A percentile compares a stretch with the other conserved stretches of the same genome.
phyloP scores from a whole-genome alignment of 2,797 vertebrate species.

The Sebastes hubbsi region DNA sequence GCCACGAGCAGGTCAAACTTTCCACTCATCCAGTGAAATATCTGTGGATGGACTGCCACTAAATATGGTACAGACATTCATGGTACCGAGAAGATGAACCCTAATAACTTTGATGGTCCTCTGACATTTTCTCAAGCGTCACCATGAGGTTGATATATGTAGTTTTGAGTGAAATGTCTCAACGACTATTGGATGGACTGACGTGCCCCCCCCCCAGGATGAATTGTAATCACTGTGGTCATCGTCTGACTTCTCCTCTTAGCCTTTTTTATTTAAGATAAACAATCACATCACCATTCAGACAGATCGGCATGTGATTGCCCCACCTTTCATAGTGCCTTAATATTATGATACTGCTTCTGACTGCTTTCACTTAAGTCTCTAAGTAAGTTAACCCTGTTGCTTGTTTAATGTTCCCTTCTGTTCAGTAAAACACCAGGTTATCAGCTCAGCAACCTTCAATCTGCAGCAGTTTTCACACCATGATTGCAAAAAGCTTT shows the following conservation, averaged over 20 bases:
- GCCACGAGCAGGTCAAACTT: neutral
- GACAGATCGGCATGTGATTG: neutral
- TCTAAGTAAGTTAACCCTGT: neutral
- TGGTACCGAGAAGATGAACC: neutral
- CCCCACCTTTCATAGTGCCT: neutral
- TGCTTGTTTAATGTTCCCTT: neutral
- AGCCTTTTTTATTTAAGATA: neutral
- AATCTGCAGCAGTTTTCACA: neutral
- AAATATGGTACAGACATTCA: neutral
- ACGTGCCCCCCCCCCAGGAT: neutral
- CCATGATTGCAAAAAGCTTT: neutral
- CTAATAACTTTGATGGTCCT: neutral
- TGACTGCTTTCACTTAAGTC: neutral
- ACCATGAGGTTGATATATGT: neutral
- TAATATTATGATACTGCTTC: neutral
- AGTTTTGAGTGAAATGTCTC: neutral
- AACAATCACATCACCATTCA: neutral
- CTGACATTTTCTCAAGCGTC: neutral
- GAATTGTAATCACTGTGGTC: neutral
- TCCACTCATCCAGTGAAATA: neutral
- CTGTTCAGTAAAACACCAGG: neutral
- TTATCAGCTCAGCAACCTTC: neutral
- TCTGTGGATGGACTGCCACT: neutral
- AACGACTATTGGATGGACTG: neutral
- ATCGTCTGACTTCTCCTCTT: neutral